phyloP scores from a whole-genome alignment of 2,888 invertebrate genomes.

The Polymixis flavicincta region DNA sequence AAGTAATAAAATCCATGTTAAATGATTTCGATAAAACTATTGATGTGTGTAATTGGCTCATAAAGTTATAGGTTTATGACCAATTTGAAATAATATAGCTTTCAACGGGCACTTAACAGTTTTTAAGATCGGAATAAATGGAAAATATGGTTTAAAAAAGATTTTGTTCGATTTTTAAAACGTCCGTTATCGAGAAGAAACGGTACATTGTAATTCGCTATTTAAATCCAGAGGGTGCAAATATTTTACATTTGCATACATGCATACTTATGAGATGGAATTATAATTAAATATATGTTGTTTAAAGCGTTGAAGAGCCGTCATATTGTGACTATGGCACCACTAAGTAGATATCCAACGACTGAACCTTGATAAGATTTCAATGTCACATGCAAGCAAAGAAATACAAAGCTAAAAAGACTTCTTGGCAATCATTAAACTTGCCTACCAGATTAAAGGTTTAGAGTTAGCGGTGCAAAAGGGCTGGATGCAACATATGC shows the following conservation, averaged over 20 bases:
- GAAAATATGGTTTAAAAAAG: conserved; percentile 6
- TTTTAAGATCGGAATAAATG: conserved; percentile 28
- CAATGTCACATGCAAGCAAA: background rate
- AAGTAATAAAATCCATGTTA: conserved; percentile 47
- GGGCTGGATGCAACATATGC: background rate
- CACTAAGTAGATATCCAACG: background rate
- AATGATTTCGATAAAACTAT: conserved; percentile 53
- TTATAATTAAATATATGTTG: conserved; percentile 29
- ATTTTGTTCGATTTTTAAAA: conserved; percentile 12
- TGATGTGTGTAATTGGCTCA: conserved; percentile 40
- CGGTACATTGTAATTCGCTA: conserved; percentile 1
- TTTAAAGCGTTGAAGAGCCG: background rate
- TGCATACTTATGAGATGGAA: conserved; percentile 4
- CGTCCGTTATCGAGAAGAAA: background rate
- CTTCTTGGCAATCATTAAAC: background rate
- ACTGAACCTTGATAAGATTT: background rate
- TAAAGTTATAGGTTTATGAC: conserved; percentile 50
- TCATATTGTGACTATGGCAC: conserved; percentile 5
- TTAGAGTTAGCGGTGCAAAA: background rate
- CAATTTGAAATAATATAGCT: conserved; percentile 45
- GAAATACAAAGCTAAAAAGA: background rate
- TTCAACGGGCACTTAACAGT: conserved; percentile 24
- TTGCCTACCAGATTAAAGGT: background rate
- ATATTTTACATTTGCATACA: conserved; percentile 9
- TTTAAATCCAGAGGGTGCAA: background rate